Percentiles rank a stretch among this genome's conserved stretches.
Evolutionary conservation across 1,140 invertebrate species (phyloP).

Genomic region (Tribolium castaneum): DNA sequence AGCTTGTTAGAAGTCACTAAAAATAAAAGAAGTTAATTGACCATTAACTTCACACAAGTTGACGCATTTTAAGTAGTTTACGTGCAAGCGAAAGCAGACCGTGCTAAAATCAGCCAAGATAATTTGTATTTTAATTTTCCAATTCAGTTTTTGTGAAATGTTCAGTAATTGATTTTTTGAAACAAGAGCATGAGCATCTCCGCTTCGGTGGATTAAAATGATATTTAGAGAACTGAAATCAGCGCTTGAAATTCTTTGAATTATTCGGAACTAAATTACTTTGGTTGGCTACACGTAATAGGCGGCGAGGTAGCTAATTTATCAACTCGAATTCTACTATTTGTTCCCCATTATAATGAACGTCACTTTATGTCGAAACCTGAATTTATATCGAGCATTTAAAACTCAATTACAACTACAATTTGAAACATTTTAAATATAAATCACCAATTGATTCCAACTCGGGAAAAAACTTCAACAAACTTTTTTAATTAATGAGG

Average conservation of each 20-base stretch:
- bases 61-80: not conserved
- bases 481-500: slow-evolving; percentile 20
- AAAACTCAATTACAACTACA: slow-evolving; percentile 12
- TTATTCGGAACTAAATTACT: slow-evolving; percentile 21
- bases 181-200: not conserved
- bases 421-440: slow-evolving; percentile 5
- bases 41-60: not conserved
- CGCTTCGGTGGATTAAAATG: not conserved
- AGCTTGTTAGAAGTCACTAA: not conserved
- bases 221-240: not conserved
- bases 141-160: not conserved
- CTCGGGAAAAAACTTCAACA: not conserved
- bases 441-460: slow-evolving; percentile 1
- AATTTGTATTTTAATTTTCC: not conserved
- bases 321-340: slow-evolving; percentile 22
- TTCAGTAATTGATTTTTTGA: not conserved
- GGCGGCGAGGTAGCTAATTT: slow-evolving; percentile 22
- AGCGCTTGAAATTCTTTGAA: not conserved
- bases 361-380: not conserved
- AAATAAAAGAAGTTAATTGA: not conserved
- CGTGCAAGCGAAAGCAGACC: not conserved
- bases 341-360: slow-evolving; percentile 24
- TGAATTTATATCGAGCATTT: slow-evolving; percentile 6
- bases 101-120: not conserved
- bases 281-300: slow-evolving; percentile 30